Evolutionary conservation across 2,797 vertebrate genomes (phyloP), one percentile per base, ranked within the genome.

Genomic region (Agapornis canus): DNA sequence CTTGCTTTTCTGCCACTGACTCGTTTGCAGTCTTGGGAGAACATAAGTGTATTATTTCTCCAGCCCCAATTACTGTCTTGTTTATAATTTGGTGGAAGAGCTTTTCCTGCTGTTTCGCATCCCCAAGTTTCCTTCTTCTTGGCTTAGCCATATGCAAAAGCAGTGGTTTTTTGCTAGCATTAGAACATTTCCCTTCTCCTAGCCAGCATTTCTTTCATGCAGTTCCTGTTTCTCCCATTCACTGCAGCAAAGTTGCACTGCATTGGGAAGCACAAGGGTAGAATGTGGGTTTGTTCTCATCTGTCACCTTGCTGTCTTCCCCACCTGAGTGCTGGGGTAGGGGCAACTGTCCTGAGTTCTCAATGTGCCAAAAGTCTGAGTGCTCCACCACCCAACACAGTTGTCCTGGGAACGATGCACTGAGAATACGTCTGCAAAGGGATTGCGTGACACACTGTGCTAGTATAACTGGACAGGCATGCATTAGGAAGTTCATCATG

Each of bases 81-180:
- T 68, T 92, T 92, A 71, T 64, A 57, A 77, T 84, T 61, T 82
- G 39, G n/a, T 92, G 52, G 73, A 89, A 79, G 13, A 77, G 48
- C 80, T 79, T 95, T 95, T 42, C 40, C 69, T 87, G 78, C 52
- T 84, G 43, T 57, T 90, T 91, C 60, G 26, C 27, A 42, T 81
- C 19, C 43, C 51, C 22, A 54, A 43, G 32, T 63, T 80, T 92
- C 31, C 42, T 43, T 69, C 54, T 71, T 75, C 76, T 59, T 65
- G 63, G 43, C 42, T 76, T 65, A 59, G 54, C 69, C 51, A 17
- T 52, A 42, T 63, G 43, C 40, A 68, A 80, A 68, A 63, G 35
- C 32, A 75, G 27, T 25, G 29, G 10, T 0, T 59, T 75, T 86
- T 61, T 81, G 45, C 64, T 75, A 47, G 35, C 39, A 37, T 37